phyloP scores from a whole-genome alignment of 2,113 vertebrate genomes.

The Conger conger region DNA sequence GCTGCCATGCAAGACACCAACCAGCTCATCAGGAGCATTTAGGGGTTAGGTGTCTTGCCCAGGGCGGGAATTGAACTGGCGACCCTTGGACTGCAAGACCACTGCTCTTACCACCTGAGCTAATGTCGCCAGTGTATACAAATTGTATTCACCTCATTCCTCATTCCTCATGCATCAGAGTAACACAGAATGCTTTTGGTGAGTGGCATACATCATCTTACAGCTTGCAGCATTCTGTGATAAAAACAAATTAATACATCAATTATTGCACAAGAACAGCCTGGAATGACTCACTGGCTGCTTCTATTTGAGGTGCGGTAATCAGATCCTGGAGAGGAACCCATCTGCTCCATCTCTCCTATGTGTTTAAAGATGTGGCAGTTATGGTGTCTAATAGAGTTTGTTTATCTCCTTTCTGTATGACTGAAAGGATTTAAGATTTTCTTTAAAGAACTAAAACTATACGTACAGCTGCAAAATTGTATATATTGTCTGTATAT shows the following conservation, averaged over 20 bases:
- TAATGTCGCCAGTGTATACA: too few species aligned
- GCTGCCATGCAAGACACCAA: too few species aligned
- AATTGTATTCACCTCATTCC: too few species aligned
- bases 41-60: too few species aligned
- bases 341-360: constrained; percentile 39
- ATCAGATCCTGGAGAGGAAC: constrained; percentile 35
- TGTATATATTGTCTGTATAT: too few species aligned
- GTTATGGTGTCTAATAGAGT: constrained; percentile 32
- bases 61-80: too few species aligned
- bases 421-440: constrained; percentile 7
- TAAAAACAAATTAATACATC: not conserved
- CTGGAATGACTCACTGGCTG: constrained; percentile 20
- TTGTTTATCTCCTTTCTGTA: constrained; percentile 36
- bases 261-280: constrained; percentile 11
- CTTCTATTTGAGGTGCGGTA: constrained; percentile 34
- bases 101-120: too few species aligned
- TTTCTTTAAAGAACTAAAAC: not conserved
- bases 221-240: not conserved
- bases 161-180: not conserved
- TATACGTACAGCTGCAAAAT: not conserved
- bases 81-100: too few species aligned
- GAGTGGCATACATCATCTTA: not conserved
- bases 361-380: constrained; percentile 20
- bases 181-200: not conserved
- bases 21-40: too few species aligned